These are phyloP conservation scores for Dicentrarchus labrax DNA, from an alignment of 2,113 vertebrate species.

Conservation along the genomic window DNA sequence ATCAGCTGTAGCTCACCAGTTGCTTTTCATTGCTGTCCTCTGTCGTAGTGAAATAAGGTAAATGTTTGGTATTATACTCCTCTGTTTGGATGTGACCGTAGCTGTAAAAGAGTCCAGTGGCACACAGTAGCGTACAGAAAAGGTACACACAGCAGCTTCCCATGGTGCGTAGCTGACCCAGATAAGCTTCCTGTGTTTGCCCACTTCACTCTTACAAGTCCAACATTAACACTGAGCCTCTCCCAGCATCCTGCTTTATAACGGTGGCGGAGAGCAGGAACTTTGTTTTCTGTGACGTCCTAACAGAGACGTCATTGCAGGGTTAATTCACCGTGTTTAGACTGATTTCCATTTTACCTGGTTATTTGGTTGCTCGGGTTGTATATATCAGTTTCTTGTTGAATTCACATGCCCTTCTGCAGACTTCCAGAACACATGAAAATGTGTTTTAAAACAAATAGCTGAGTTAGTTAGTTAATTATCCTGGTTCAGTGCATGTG, in stretches of 20 bases:
- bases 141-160: slow-evolving; percentile 39
- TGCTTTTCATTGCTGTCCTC: slow-evolving; percentile 71
- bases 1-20: slow-evolving; percentile 70
- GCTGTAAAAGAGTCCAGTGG: slow-evolving; percentile 50
- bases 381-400: not conserved
- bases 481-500: not conserved
- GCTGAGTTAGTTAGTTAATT: not conserved
- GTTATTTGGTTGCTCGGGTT: not conserved
- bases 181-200: slow-evolving; percentile 66
- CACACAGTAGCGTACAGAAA: slow-evolving; percentile 62
- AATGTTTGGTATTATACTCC: slow-evolving; percentile 65
- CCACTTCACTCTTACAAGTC: slow-evolving; percentile 33
- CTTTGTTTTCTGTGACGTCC: slow-evolving; percentile 54
- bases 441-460: not conserved
- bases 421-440: not conserved
- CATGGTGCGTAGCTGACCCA: slow-evolving; percentile 74
- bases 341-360: not conserved
- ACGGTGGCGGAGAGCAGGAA: slow-evolving; percentile 47
- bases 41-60: slow-evolving; percentile 56
- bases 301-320: slow-evolving; percentile 31
- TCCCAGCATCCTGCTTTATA: slow-evolving; percentile 70
- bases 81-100: slow-evolving; percentile 36
- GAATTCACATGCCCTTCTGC: not conserved
- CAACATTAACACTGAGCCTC: slow-evolving; percentile 43
- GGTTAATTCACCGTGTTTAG: not conserved